Evolutionary conservation across 2,888 invertebrate species (phyloP).

Genomic region (Drosophila algonquin): DNA sequence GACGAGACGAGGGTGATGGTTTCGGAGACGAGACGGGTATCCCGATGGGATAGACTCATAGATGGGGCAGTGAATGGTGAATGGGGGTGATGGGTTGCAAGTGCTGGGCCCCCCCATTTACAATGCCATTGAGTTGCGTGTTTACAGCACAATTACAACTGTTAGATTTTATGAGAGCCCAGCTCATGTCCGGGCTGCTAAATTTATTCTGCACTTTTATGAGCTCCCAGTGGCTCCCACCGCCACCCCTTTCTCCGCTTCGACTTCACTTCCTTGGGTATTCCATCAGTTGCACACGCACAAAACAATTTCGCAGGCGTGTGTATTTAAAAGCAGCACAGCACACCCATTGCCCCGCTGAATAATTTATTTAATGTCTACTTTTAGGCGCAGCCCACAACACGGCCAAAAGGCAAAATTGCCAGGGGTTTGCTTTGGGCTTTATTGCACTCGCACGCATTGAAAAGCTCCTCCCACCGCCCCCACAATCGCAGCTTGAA

Average conservation of each 20-base stretch:
- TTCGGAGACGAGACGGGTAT: neutral
- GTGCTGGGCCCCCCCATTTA: slow-evolving; percentile 54
- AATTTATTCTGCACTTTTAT: slow-evolving; percentile 79
- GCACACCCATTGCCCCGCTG: slow-evolving; percentile 32
- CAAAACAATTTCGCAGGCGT: slow-evolving; percentile 59
- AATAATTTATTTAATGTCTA: slow-evolving; percentile 80
- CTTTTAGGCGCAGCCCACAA: slow-evolving; percentile 69
- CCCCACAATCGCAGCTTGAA: slow-evolving; percentile 48
- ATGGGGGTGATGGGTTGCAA: slow-evolving; percentile 23
- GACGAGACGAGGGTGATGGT: neutral
- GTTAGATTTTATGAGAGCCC: slow-evolving; percentile 79
- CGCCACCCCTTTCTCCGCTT: slow-evolving; percentile 28
- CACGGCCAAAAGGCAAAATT: slow-evolving; percentile 25
- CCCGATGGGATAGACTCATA: slow-evolving; percentile 14
- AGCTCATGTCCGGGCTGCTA: slow-evolving; percentile 54
- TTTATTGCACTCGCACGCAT: slow-evolving; percentile 67
- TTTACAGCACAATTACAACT: slow-evolving; percentile 79
- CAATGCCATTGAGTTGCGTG: slow-evolving; percentile 79
- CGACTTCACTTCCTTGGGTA: slow-evolving; percentile 1
- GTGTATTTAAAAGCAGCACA: slow-evolving; percentile 61
- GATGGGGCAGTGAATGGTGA: slow-evolving; percentile 10
- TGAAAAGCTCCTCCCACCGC: slow-evolving; percentile 12
- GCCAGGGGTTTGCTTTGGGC: slow-evolving; percentile 53
- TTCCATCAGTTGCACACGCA: slow-evolving; percentile 30
- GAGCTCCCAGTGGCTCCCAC: slow-evolving; percentile 52